Conservation (phyloP, 1,140 invertebrate genomes). For the Theocolax elegans region DNA sequence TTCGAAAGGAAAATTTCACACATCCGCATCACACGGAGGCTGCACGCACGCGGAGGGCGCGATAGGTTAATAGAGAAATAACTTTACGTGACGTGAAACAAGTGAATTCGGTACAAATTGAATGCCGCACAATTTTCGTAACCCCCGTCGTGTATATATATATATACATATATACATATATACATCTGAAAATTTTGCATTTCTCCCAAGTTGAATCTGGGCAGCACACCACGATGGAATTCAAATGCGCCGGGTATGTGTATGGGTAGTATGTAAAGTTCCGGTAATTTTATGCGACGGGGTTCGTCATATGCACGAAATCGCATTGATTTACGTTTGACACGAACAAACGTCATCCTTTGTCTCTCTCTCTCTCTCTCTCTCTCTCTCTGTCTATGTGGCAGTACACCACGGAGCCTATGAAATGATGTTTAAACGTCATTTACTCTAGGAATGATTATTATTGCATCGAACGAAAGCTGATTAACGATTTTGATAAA, state of each 20-base stretch:
- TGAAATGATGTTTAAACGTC: neutral
- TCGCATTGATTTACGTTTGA: conserved; percentile 27
- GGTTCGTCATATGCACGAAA: conserved; percentile 3
- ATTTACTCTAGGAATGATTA: conserved; percentile 3
- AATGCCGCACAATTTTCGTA: no score
- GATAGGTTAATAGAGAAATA: no score
- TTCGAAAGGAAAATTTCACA: no score
- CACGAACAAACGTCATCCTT: conserved; percentile 3
- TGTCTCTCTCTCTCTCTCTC: no score
- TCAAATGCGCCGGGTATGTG: neutral
- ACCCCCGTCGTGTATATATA: no score
- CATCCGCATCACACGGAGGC: no score
- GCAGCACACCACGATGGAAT: neutral
- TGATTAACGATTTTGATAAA: conserved; percentile 15
- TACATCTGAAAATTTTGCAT: neutral
- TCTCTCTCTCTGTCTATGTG: no score
- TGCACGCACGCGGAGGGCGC: no score
- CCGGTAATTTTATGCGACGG: conserved; percentile 10
- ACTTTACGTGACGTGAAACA: no score
- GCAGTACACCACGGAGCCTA: neutral
- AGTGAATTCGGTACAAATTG: no score
- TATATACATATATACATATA: no score
- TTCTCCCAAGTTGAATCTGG: neutral
- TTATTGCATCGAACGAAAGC: neutral
- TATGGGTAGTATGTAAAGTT: neutral